phyloP scores from a whole-genome alignment of 2,113 vertebrate genomes.

The Craseonycteris thonglongyai region DNA sequence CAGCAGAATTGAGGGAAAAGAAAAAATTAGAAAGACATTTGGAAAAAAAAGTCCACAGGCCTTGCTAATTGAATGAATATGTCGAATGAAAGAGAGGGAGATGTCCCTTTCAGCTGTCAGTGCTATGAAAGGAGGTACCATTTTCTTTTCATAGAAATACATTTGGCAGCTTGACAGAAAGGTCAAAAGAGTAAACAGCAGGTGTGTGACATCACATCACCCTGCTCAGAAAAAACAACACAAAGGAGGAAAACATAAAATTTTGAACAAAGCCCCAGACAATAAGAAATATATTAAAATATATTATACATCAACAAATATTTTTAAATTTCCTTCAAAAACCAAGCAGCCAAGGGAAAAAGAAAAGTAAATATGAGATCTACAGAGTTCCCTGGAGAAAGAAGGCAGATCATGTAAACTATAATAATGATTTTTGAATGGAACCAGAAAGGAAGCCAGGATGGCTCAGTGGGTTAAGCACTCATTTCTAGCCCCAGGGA shows the following conservation, averaged over 20 bases:
- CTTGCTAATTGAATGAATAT: not conserved
- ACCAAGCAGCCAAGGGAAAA: not conserved
- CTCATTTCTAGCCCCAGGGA: too few relatives aligned
- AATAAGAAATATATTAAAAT: not conserved
- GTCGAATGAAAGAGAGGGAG: not conserved
- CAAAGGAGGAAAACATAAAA: not conserved
- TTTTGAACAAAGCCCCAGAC: not conserved
- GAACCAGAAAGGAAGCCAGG: too few relatives aligned
- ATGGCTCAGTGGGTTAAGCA: too few relatives aligned
- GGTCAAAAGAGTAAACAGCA: not conserved
- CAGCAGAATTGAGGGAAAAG: not conserved
- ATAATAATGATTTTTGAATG: not conserved
- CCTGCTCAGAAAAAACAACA: not conserved
- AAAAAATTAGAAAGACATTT: not conserved
- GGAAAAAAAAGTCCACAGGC: not conserved
- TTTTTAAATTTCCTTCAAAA: constrained; percentile 22
- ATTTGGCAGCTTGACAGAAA: not conserved
- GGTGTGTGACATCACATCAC: not conserved
- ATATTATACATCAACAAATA: not conserved
- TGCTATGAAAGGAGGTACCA: not conserved
- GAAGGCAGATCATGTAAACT: not conserved
- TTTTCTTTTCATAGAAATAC: not conserved
- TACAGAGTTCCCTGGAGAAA: not conserved
- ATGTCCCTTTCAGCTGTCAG: not conserved
- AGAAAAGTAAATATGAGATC: not conserved